Base-by-base conservation (phyloP, 2,888 invertebrate species). In the Bellardia bayeri region DNA sequence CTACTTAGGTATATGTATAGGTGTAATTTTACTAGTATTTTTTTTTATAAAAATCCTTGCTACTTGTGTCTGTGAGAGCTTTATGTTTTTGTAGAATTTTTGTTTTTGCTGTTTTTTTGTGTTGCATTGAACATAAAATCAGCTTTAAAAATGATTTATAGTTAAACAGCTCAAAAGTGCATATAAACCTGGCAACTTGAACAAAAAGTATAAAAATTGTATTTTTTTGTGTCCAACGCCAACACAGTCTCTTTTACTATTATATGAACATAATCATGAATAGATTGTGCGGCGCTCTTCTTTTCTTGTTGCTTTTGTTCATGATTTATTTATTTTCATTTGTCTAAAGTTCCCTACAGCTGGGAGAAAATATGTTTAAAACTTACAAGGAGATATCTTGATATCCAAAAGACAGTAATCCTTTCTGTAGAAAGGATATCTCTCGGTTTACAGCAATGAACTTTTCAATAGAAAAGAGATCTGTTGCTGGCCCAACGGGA, bases 91-190 rank as follows among this genome's bases (percentile, higher is more conserved):
- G 40, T 58, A 7, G 8, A 30, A 49, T 61, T 11, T 33, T 8
- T 30, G 0, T 56, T 45, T 51, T 69, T 51, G 33, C 3, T 16
- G 14, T 58, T 64, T 42, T 75, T 30, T 49, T 49, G 45, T 84
- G 56, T 74, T 84, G 13, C 66, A 81, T 81, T 78, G 85, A 85
- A 85, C 82, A 78, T 81, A 63, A 84, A 84, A 78, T 87, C 87
- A 84, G 84, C 76, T 84, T 78, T 74, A 68, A 63, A 87, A 80
- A 64, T 87, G 81, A 84, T 87, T 84, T 87, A 84, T 87, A 45
- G 76, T 80, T 83, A 58, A 75, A 42, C 71, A 83, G 56, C 75
- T 75, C 37, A 76, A 76, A 71, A 69, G 71, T 58, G 69, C 78
- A 63, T 51, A 75, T 40, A 56, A 58, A 69, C 30, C 79, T 69